Evolutionary conservation across 2,888 invertebrate species (phyloP), one percentile per base, ranked within the genome.

Genomic region (Microctonus aethiopoides): DNA sequence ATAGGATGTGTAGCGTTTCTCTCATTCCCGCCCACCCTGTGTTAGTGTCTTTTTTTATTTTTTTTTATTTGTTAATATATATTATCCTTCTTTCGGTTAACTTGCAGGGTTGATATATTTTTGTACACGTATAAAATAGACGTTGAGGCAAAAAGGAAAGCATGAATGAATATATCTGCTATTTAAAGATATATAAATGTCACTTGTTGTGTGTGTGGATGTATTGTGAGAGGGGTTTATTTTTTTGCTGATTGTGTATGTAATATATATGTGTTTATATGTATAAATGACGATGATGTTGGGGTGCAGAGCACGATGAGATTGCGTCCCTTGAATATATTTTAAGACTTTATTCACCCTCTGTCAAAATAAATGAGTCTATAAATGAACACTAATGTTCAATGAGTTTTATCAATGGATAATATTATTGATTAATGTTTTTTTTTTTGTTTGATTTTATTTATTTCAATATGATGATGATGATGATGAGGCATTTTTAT

Each of bases 1-100:
- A 32, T 22, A 54, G 59, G 61, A 62, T 68, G 56, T 67, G 39
- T 64, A 64, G 34, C 24, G 46, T 6, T 64, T 39, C 39, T 36
- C 34, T 54, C 24, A 26, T 56, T 29, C 65, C 65, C 56, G 20
- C 39, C 34, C 46, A 10, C 39, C n/a, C n/a, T 65, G 34, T 26
- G 65, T 46, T 46, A 6, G 16, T 46, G 16, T 46, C 16, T 46
- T 16, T 46, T 5, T 46, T 16, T 16, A 7, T 16, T n/a, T n/a
- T n/a, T n/a, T n/a, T n/a, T n/a, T n/a, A n/a, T 46, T 7, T 16
- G 16, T 46, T 16, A 16, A n/a, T 46, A 46, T 46, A 46, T 46
- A 46, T 46, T 39, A 46, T n/a, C 4, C 46, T 46, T 16, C 9
- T 46, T 20, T n/a, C 16, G 16, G 16, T 16, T 46, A 16, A 16